These are phyloP conservation scores for Megamerina dolium DNA, from an alignment of 2,888 invertebrate genomes.

Conservation along the genomic window DNA sequence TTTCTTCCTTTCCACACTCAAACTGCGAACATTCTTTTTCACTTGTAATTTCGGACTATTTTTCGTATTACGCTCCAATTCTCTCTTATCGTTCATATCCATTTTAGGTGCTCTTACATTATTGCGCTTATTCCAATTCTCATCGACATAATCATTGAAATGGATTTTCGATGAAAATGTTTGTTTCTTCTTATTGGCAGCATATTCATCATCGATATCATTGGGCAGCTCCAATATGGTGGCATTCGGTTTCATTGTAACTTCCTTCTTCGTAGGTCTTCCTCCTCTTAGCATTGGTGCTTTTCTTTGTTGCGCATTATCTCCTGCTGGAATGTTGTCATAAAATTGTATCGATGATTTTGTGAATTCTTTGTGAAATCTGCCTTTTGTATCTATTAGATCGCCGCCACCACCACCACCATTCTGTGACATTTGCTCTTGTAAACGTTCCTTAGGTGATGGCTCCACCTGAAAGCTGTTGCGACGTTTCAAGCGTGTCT, in stretches of 20 bases:
- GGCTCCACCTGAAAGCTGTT: constrained; percentile 32
- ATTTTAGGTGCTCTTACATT: constrained; percentile 35
- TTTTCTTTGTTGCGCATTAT: constrained; percentile 4
- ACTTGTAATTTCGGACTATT: constrained; percentile 44
- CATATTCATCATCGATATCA: constrained; percentile 21
- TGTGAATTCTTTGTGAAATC: constrained; percentile 45
- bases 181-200: constrained; percentile 34
- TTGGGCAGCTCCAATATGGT: constrained; percentile 21
- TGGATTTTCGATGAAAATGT: constrained; percentile 43
- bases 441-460: constrained; percentile 8
- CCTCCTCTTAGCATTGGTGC: constrained; percentile 4
- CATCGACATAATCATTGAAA: constrained; percentile 41
- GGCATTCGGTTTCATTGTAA: constrained; percentile 33
- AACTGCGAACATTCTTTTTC: constrained; percentile 34
- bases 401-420: constrained; percentile 12
- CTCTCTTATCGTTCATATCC: constrained; percentile 43
- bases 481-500: constrained; percentile 32
- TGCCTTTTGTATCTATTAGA: constrained; percentile 38
- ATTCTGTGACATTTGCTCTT: constrained; percentile 13
- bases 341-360: constrained; percentile 46
- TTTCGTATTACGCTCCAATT: constrained; percentile 41
- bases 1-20: constrained; percentile 17
- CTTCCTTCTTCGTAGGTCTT: constrained; percentile 17
- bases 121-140: constrained; percentile 24
- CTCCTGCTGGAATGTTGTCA: constrained; percentile 34